A percentile compares a stretch with the other conserved stretches of the same genome.
These are phyloP conservation scores for Willisornis vidua DNA, from an alignment of 2,113 vertebrate genomes.

Conservation along the genomic window DNA sequence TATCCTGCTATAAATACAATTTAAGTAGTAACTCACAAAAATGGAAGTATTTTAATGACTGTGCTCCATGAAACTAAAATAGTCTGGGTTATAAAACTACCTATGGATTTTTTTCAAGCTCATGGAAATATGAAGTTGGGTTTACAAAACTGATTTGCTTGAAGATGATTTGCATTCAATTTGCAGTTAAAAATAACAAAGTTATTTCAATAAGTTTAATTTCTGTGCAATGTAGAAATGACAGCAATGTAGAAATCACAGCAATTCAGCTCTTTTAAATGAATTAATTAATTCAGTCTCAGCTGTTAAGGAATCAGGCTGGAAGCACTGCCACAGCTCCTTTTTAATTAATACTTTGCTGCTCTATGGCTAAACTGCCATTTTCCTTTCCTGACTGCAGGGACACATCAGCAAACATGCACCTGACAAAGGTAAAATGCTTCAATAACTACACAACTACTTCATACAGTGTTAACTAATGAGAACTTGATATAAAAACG, in stretches of 20 bases:
- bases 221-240: neutral
- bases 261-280: neutral
- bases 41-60: neutral
- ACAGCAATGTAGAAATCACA: neutral
- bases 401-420: neutral
- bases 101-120: neutral
- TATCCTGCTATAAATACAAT: neutral
- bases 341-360: neutral
- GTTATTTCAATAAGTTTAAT: neutral
- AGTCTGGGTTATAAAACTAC: neutral
- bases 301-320: neutral
- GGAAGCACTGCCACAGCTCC: neutral
- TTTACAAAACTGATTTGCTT: neutral
- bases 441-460: neutral
- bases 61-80: neutral
- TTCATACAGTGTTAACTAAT: neutral
- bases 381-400: neutral
- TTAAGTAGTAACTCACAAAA: neutral
- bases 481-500: conserved; percentile 1
- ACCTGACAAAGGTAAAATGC: neutral
- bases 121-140: neutral
- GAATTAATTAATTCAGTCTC: neutral
- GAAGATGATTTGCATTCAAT: neutral
- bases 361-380: neutral
- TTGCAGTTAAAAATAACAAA: neutral